phyloP scores from a whole-genome alignment of 35 echinoderm and acorn worm species.

The Ptychodera flava region DNA sequence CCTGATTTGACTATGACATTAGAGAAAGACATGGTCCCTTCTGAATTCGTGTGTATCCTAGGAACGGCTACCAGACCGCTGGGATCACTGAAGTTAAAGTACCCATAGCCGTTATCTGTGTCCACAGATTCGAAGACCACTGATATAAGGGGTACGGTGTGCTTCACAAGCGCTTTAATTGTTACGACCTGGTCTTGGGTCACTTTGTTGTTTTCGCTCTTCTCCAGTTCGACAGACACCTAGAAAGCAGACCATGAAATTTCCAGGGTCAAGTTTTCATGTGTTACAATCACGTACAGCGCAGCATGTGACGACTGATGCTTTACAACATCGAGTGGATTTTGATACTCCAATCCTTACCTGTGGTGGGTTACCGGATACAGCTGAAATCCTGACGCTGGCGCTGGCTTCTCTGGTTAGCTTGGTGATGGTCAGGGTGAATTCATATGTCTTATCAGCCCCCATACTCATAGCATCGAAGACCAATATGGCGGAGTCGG shows the following conservation, averaged over 20 bases:
- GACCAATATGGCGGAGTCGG: slow-evolving; percentile 6
- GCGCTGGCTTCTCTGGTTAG: slow-evolving; percentile 36
- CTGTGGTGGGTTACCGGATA: slow-evolving; percentile 84
- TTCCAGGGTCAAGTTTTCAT: too few species aligned
- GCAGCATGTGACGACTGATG: too few species aligned
- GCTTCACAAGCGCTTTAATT: slow-evolving; percentile 6
- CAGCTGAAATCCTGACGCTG: slow-evolving; percentile 49
- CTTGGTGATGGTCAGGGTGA: slow-evolving; percentile 57
- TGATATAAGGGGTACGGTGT: slow-evolving; percentile 4
- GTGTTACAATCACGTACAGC: too few species aligned
- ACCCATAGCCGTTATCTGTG: slow-evolving; percentile 19
- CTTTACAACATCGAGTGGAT: too few species aligned
- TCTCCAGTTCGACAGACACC: background rate
- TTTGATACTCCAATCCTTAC: too few species aligned
- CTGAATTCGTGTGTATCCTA: background rate
- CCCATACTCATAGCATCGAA: slow-evolving; percentile 72
- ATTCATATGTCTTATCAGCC: slow-evolving; percentile 68
- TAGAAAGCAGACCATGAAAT: too few species aligned
- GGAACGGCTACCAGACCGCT: slow-evolving; percentile 8
- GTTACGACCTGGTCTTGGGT: background rate
- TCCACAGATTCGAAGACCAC: slow-evolving; percentile 21
- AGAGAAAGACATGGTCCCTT: slow-evolving; percentile 7
- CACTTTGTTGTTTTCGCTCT: background rate
- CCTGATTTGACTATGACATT: slow-evolving; percentile 17
- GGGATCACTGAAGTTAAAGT: slow-evolving; percentile 31